A percentile compares a stretch with the other conserved stretches of the same genome.
Conservation (phyloP, 2,888 invertebrate genomes). For the Eupithecia dodoneata region DNA sequence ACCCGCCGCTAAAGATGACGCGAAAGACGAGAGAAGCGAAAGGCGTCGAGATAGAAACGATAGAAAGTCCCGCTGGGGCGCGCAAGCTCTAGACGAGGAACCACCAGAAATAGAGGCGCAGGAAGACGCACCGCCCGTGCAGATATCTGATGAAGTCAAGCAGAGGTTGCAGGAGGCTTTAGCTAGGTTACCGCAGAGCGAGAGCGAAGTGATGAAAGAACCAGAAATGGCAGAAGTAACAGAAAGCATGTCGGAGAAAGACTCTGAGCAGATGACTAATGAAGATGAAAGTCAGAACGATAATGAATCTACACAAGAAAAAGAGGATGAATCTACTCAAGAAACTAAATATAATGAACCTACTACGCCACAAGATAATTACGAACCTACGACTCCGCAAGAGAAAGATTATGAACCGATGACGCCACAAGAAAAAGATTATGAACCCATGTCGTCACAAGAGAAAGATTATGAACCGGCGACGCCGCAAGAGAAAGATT, state of each 20-base stretch:
- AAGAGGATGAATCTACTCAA: neutral
- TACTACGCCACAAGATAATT: neutral
- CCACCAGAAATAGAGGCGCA: neutral
- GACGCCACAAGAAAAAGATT: neutral
- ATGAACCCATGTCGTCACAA: neutral
- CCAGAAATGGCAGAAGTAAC: neutral
- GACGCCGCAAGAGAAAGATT: neutral
- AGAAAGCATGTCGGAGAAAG: neutral
- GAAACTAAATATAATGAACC: neutral
- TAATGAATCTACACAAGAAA: neutral
- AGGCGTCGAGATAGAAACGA: slow-evolving; percentile 52
- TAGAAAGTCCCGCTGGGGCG: slow-evolving; percentile 78
- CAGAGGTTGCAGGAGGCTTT: slow-evolving; percentile 26
- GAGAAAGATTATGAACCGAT: neutral
- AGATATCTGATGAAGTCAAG: slow-evolving; percentile 28
- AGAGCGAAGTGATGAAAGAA: slow-evolving; percentile 16
- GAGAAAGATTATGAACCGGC: neutral
- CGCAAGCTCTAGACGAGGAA: slow-evolving; percentile 54
- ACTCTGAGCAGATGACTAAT: neutral
- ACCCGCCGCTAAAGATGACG: slow-evolving; percentile 2
- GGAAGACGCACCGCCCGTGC: slow-evolving; percentile 16
- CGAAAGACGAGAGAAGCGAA: slow-evolving; percentile 22
- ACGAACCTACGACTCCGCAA: neutral
- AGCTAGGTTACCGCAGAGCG: slow-evolving; percentile 24
- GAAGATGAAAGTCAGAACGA: neutral